Evolutionary conservation across 2,113 vertebrate genomes (phyloP).

Genomic region (Proteles cristata): DNA sequence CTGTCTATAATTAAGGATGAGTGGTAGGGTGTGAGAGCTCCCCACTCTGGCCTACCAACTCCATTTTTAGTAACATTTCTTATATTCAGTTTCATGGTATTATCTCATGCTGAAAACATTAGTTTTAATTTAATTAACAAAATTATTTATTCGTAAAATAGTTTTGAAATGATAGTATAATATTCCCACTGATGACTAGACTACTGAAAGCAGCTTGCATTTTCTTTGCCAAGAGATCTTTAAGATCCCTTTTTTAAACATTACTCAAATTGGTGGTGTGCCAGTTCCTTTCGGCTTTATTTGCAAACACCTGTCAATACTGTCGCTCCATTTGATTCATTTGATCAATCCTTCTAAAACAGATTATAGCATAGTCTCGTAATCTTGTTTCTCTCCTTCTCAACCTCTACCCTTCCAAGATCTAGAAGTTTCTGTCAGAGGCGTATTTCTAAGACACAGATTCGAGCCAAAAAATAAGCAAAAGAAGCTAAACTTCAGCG

Average conservation of each 20-base stretch:
- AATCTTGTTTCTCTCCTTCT: background rate
- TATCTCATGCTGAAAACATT: background rate
- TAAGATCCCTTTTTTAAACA: background rate
- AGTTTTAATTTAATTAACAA: background rate
- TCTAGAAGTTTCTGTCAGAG: background rate
- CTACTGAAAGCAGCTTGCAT: background rate
- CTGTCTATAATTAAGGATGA: background rate
- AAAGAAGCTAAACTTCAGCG: background rate
- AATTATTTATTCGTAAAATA: conserved; percentile 22
- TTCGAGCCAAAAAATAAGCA: conserved; percentile 37
- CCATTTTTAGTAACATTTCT: background rate
- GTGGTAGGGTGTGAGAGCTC: background rate
- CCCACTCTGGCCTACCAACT: background rate
- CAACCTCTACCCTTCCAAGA: background rate
- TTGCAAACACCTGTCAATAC: conserved; percentile 16
- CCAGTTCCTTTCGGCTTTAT: background rate
- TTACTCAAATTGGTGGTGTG: background rate
- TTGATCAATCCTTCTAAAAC: background rate
- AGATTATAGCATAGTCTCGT: background rate
- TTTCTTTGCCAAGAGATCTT: conserved; percentile 20
- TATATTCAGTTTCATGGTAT: background rate
- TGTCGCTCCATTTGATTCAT: background rate
- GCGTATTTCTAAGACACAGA: conserved; percentile 22
- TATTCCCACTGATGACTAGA: background rate
- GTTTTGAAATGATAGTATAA: background rate